Conservation (phyloP, 2,113 vertebrate genomes). For the Alligator mississippiensis region DNA sequence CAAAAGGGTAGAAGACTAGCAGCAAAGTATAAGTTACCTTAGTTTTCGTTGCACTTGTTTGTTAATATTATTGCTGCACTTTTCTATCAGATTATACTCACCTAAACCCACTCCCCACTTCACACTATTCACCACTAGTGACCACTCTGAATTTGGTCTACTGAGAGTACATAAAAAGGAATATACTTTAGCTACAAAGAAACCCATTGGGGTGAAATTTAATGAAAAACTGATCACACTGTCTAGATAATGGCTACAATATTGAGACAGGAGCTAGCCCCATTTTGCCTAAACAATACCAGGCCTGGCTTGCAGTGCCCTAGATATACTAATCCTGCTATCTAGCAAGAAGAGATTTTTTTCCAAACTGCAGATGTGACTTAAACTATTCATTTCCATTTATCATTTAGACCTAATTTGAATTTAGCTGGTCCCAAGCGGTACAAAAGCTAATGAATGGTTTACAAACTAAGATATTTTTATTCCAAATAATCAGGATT, state of each 20-base stretch:
- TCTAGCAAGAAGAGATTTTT: not conserved
- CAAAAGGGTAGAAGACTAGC: not conserved
- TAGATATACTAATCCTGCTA: not conserved
- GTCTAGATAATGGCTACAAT: conserved; percentile 12
- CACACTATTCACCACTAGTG: not conserved
- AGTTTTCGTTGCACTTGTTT: no score
- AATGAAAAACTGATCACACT: not conserved
- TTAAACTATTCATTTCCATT: not conserved
- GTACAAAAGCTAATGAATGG: conserved; percentile 27
- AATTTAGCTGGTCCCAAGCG: conserved; percentile 8
- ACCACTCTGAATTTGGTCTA: not conserved
- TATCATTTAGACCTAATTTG: conserved; percentile 17
- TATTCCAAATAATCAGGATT: not conserved
- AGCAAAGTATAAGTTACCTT: not conserved
- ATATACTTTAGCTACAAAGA: not conserved
- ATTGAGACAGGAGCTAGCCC: not conserved
- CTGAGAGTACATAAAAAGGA: not conserved
- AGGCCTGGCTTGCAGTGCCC: conserved; percentile 19
- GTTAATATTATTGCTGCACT: not conserved
- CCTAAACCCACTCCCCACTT: not conserved
- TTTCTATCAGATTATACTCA: not conserved
- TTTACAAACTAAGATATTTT: not conserved
- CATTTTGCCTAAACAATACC: not conserved
- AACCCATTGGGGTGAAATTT: conserved; percentile 15
- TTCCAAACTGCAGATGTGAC: conserved; percentile 2